phyloP scores from a whole-genome alignment of 1,140 invertebrate genomes.

The Macrosteles quadrilineatus region DNA sequence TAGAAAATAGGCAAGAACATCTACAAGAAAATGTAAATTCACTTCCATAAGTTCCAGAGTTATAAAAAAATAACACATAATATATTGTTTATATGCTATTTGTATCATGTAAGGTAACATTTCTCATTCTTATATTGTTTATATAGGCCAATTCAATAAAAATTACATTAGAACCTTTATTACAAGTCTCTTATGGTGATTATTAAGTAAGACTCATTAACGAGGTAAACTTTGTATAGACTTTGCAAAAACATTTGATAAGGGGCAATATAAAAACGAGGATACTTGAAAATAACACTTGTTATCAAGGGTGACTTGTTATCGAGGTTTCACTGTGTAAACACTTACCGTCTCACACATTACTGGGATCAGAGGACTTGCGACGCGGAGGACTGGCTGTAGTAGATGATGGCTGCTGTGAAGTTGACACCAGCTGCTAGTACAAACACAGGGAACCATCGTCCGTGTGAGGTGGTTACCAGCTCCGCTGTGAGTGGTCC shows the following conservation, averaged over 20 bases:
- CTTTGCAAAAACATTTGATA: neutral
- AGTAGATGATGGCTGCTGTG: constrained; percentile 74
- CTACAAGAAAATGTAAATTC: neutral
- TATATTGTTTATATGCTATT: neutral
- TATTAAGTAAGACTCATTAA: neutral
- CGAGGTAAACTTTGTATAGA: neutral
- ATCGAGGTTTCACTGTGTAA: too few relatives aligned
- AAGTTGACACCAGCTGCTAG: constrained; percentile 74
- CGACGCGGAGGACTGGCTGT: constrained; percentile 72
- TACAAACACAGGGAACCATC: constrained; percentile 78
- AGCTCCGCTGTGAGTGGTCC: constrained; percentile 78
- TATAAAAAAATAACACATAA: neutral
- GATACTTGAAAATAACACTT: neutral
- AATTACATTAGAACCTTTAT: neutral
- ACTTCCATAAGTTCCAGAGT: neutral
- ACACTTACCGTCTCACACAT: neutral
- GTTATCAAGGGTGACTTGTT: too few relatives aligned
- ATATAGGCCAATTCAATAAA: neutral
- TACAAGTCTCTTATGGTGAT: neutral
- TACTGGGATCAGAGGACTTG: constrained; percentile 58
- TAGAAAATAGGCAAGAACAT: too few relatives aligned
- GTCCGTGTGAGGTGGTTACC: constrained; percentile 68
- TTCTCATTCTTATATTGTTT: neutral
- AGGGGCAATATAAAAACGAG: neutral
- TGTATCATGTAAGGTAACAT: neutral